Percentiles rank a stretch among this genome's conserved stretches.
phyloP scores from a whole-genome alignment of 2,797 vertebrate species.

The Oophaga sylvatica region DNA sequence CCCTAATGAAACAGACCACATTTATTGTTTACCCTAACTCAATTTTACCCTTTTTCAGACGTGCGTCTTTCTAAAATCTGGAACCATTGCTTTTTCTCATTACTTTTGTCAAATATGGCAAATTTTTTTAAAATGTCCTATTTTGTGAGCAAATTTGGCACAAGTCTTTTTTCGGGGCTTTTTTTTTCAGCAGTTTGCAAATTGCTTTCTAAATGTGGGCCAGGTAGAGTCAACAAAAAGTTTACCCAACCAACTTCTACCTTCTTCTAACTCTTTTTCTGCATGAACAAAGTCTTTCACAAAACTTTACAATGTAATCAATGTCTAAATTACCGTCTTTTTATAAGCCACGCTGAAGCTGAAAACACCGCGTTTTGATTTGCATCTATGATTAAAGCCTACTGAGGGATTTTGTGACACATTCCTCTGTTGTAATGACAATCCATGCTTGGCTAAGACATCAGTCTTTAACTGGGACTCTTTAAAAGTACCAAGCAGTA shows the following conservation, averaged over 20 bases:
- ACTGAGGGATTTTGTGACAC: not conserved
- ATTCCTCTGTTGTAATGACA: slow-evolving; percentile 32
- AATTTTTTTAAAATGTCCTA: too few relatives aligned
- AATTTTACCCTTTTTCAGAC: too few relatives aligned
- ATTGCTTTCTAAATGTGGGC: too few relatives aligned
- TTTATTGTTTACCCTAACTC: too few relatives aligned
- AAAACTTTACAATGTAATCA: not conserved
- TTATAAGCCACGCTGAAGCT: not conserved
- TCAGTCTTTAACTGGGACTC: slow-evolving; percentile 31
- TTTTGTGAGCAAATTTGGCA: too few relatives aligned
- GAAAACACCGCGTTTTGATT: not conserved
- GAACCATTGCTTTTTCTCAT: too few relatives aligned
- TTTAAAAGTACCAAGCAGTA: slow-evolving; percentile 28
- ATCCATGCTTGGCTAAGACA: slow-evolving; percentile 29
- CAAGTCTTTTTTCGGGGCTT: too few relatives aligned
- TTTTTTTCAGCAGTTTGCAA: too few relatives aligned
- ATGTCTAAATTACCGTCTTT: not conserved
- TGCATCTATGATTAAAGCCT: slow-evolving; percentile 12
- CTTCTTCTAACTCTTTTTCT: not conserved
- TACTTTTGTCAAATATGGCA: too few relatives aligned
- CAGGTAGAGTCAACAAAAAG: not conserved
- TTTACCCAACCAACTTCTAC: not conserved
- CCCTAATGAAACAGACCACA: too few relatives aligned
- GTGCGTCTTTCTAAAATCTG: too few relatives aligned
- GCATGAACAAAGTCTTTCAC: not conserved